Evolutionary conservation across 2,113 vertebrate species (phyloP), one percentile per base, ranked within the genome.

Genomic region (Excalfactoria chinensis): DNA sequence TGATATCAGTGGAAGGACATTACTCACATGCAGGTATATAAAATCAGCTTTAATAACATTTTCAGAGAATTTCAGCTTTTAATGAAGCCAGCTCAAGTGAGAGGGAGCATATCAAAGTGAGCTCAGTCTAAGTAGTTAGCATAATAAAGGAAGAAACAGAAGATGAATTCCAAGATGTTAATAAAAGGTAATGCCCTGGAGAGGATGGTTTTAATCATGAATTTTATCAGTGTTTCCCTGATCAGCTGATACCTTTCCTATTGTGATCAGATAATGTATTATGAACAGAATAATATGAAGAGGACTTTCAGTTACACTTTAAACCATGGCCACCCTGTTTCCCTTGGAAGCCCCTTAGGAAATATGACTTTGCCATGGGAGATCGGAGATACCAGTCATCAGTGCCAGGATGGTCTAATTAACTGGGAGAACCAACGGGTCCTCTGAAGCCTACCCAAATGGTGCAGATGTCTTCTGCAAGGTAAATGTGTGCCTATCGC

Each of bases 91-190:
- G 26, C 8, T 94, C 17, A 9, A 48, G 9, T 44, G 40, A 77
- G 44, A 7, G 3, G 5, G 7, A 4, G 69, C 26, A 8, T 94
- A 44, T 71, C 35, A 80, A 79, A 71, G 18, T 46, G 41, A 71
- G 19, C 17, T 53, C 17, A 51, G 32, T 75, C 9, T 34, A 23
- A 59, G 35, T 48, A 56, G 19, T 32, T 84, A 76, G 84, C 91
- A 86, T 41, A 92, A 89, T 72, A 53, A 37, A 58, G 23, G 44
- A 85, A 88, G 56, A 86, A 87, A 90, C 80, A 69, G 71, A 93
- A 91, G 0, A 69, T n/a, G 5, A 35, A 62, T 35, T 77, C 86
- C 3, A 32, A 67, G 75, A 93, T 26, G 16, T 53, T 87, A 64
- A 81, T 62, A 85, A 85, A 93, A 92, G 66, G 2, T 22, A 44